Conservation (phyloP, 1,140 invertebrate species). For the Drosophila neocordata region DNA sequence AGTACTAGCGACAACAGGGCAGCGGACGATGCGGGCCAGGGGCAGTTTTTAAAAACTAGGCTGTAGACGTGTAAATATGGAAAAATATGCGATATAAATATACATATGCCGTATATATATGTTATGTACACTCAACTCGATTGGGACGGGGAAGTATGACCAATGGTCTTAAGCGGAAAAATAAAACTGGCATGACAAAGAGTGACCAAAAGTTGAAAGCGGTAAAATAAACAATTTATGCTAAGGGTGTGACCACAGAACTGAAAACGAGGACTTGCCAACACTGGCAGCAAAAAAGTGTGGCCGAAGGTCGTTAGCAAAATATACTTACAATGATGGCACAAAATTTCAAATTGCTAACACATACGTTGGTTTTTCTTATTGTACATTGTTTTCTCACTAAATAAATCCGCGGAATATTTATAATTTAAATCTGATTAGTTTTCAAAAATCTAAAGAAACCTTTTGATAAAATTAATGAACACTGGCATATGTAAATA, state of each 20-base stretch:
- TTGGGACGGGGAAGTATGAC: conserved; percentile 4
- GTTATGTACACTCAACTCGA: conserved; percentile 65
- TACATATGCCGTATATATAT: conserved; percentile 24
- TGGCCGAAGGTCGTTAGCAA: background rate
- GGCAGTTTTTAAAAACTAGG: conserved; percentile 2
- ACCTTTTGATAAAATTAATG: no score
- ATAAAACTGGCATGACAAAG: background rate
- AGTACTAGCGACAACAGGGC: conserved; percentile 28
- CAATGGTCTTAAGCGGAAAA: conserved; percentile 1
- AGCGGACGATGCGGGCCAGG: conserved; percentile 3
- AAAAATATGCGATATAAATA: conserved; percentile 16
- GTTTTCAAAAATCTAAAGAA: no score
- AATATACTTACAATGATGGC: background rate
- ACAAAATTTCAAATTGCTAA: background rate
- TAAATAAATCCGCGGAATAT: background rate
- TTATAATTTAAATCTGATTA: no score
- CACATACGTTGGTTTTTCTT: background rate
- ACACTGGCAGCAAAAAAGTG: background rate
- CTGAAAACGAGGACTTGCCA: background rate
- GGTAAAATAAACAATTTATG: background rate
- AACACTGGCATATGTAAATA: background rate
- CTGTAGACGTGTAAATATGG: conserved; percentile 34
- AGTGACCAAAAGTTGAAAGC: background rate
- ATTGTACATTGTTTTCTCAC: background rate
- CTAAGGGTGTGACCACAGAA: background rate